Evolutionary conservation across 2,888 invertebrate species (phyloP), one percentile per base, ranked within the genome.

Genomic region (Melinopterus prodromus): DNA sequence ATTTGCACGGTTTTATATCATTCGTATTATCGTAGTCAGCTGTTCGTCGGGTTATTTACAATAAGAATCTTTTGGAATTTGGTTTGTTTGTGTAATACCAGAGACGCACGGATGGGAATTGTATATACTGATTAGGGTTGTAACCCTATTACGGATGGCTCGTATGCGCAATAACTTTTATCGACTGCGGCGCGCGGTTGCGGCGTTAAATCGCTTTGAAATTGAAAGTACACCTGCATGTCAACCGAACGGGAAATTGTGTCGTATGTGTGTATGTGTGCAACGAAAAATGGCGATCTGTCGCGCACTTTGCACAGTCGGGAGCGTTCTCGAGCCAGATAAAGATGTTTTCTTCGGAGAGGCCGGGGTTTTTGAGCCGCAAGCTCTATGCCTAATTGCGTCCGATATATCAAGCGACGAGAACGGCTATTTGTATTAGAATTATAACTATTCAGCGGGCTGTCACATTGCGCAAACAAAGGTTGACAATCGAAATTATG

Each of bases 401-500:
- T 53, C 53, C 53, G 53, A 53, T 53, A 53, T 53, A 53, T 53
- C 53, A 53, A 53, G 53, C 53, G 53, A 53, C 53, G 53, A 53
- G 53, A 53, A 53, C 5, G 53, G 53, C 53, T 53, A 53, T 80
- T 77, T 77, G 77, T 80, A 70, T 70, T 74, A 77, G 77, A 77
- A 72, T 77, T 75, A 75, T 53, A 70, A 77, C 77, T 71, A 78
- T 78, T 70, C 78, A 78, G 71, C 78, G 71, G 78, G 9, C 71
- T 78, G 78, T 78, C 78, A 78, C 36, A 78, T 71, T 16, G 37
- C n/a, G 71, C 72, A 80, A 80, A 71, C 53, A 77, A 80, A 77
- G 80, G 38, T 16, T 77, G 80, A 80, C 80, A 80, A 80, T 80
- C 80, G 37, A 77, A 80, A 80, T 80, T 80, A 77, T 75, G 70